phyloP scores from a whole-genome alignment of 2,797 vertebrate species.

The Anas bernieri region DNA sequence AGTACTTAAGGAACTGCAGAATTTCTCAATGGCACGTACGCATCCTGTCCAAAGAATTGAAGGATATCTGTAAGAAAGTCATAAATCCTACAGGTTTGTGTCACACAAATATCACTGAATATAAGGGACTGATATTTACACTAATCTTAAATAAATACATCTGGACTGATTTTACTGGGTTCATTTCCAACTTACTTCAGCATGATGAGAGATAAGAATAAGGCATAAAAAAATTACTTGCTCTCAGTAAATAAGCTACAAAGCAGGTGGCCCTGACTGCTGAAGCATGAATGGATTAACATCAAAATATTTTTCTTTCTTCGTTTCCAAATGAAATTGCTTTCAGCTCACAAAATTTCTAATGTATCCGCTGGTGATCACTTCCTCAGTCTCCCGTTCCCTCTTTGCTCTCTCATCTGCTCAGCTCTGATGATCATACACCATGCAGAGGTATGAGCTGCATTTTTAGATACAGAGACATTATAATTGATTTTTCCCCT shows the following conservation, averaged over 20 bases:
- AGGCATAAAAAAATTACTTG: neutral
- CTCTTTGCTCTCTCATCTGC: conserved; percentile 4
- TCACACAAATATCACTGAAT: neutral
- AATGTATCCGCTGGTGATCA: conserved; percentile 20
- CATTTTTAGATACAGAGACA: conserved; percentile 54
- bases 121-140: neutral
- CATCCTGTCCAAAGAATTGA: neutral
- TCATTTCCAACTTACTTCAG: neutral
- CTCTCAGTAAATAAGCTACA: neutral
- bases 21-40: neutral
- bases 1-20: neutral
- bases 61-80: neutral
- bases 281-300: conserved; percentile 41
- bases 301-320: conserved; percentile 48
- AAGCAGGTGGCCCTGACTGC: neutral
- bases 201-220: neutral
- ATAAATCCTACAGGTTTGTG: neutral
- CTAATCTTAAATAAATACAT: neutral
- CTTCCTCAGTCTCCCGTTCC: conserved; percentile 6
- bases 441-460: conserved; percentile 10
- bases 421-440: conserved; percentile 31
- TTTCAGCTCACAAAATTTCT: conserved; percentile 54
- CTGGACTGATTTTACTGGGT: neutral
- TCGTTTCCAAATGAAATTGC: conserved; percentile 30
- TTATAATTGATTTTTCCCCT: conserved; percentile 47